phyloP scores from a whole-genome alignment of 2,888 invertebrate genomes.

The Spodoptera exigua region DNA sequence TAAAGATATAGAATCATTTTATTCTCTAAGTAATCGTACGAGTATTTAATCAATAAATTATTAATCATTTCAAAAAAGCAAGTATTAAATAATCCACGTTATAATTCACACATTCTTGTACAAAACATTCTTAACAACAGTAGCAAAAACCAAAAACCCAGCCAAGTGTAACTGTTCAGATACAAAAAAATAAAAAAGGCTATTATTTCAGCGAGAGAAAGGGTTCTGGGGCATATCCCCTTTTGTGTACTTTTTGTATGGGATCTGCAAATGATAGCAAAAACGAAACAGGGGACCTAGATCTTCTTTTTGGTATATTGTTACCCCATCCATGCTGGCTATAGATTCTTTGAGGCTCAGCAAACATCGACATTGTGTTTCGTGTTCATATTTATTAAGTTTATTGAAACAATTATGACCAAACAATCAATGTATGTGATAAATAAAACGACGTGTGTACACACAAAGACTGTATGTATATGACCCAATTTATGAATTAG shows the following conservation, averaged over 20 bases:
- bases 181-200: slow-evolving; percentile 60
- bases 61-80: background rate
- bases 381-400: slow-evolving; percentile 12
- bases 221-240: slow-evolving; percentile 47
- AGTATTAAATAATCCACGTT: slow-evolving; percentile 5
- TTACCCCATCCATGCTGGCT: slow-evolving; percentile 22
- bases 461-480: too few relatives aligned
- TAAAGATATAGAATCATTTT: too few relatives aligned
- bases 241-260: slow-evolving; percentile 54
- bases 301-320: slow-evolving; percentile 32
- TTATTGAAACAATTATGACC: too few relatives aligned
- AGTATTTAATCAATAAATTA: background rate
- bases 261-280: slow-evolving; percentile 52
- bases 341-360: slow-evolving; percentile 12
- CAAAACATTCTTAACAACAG: slow-evolving; percentile 32
- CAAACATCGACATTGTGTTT: slow-evolving; percentile 29
- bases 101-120: slow-evolving; percentile 20
- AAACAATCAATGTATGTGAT: too few relatives aligned
- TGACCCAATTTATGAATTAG: too few relatives aligned
- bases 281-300: slow-evolving; percentile 38
- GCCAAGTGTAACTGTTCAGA: slow-evolving; percentile 54
- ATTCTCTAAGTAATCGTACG: too few relatives aligned
- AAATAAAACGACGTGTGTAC: too few relatives aligned
- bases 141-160: slow-evolving; percentile 46
- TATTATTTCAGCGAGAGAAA: slow-evolving; percentile 60